Conservation (phyloP, 1,140 invertebrate genomes). For the Parapsyche elsis region DNA sequence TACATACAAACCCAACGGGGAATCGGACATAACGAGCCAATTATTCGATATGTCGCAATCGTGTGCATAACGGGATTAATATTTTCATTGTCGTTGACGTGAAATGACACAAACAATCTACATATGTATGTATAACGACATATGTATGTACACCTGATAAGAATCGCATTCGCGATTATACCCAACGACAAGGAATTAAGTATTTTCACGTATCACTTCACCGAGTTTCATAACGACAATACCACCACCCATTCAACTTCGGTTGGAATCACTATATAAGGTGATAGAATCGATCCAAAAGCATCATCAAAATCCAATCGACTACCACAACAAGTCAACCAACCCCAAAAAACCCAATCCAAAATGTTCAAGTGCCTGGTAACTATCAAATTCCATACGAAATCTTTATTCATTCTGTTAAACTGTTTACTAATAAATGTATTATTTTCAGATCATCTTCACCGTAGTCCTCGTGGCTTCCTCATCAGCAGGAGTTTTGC, state of each 20-base stretch:
- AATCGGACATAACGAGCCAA: too few species aligned
- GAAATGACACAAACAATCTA: too few species aligned
- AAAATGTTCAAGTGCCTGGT: slow-evolving; percentile 41
- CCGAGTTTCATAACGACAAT: neutral
- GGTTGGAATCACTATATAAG: slow-evolving; percentile 29
- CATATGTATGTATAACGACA: too few species aligned
- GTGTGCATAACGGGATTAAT: too few species aligned
- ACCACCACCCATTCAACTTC: neutral
- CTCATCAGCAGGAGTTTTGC: slow-evolving; percentile 62
- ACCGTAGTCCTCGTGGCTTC: slow-evolving; percentile 64
- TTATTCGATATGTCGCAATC: too few species aligned
- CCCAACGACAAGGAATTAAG: slow-evolving; percentile 1
- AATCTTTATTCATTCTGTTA: neutral
- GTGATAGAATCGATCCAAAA: neutral
- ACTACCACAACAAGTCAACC: slow-evolving; percentile 17
- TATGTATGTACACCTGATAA: too few species aligned
- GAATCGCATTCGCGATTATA: too few species aligned
- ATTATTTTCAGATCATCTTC: slow-evolving; percentile 64
- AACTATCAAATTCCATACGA: neutral
- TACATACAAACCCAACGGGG: too few species aligned
- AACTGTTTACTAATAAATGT: slow-evolving; percentile 31
- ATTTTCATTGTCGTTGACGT: too few species aligned
- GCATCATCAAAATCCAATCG: slow-evolving; percentile 5
- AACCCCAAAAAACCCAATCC: slow-evolving; percentile 36
- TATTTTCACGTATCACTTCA: slow-evolving; percentile 24